Evolutionary conservation across 2,888 invertebrate genomes (phyloP), one percentile per base, ranked within the genome.

Genomic region (Aphrophora alni): DNA sequence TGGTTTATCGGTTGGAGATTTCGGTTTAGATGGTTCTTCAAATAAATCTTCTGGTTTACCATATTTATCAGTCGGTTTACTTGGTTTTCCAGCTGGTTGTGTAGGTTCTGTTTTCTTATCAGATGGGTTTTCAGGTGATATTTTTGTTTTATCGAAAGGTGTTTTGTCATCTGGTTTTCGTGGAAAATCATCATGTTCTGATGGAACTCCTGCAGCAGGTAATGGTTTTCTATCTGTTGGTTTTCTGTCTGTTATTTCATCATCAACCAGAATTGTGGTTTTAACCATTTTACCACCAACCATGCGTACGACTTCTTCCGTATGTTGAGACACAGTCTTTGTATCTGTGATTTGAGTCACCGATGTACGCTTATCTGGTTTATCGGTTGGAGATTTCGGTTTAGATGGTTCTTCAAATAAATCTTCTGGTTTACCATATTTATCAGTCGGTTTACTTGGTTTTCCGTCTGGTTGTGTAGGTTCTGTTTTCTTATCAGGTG

Each of bases 151-250:
- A n/a, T n/a, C n/a, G n/a, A n/a, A n/a, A n/a, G n/a, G n/a, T n/a
- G n/a, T n/a, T n/a, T n/a, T n/a, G n/a, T n/a, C n/a, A n/a, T n/a
- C n/a, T n/a, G n/a, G n/a, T n/a, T n/a, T n/a, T n/a, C n/a, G n/a
- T n/a, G n/a, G n/a, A n/a, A n/a, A n/a, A n/a, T n/a, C n/a, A 25
- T 27, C 38, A n/a, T 26, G 24, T 14, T 75, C 51, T 75, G 21
- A n/a, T 2, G 80, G 80, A 38, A 69, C 75, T 7, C 80, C 80
- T 28, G 80, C 76, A 12, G 75, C 78, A n/a, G 78, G 78, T n/a
- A 78, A 17, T 24, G 73, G 51, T 33, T 79, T 78, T n/a, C 59
- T 71, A 17, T 28, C 28, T 75, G 25, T n/a, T 38, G 27, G n/a
- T n/a, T n/a, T n/a, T 70, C 38, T 14, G 8, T 24, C 8, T 17